Base-by-base conservation (phyloP, 2,797 vertebrate genomes). In the Oreochromis mossambicus region DNA sequence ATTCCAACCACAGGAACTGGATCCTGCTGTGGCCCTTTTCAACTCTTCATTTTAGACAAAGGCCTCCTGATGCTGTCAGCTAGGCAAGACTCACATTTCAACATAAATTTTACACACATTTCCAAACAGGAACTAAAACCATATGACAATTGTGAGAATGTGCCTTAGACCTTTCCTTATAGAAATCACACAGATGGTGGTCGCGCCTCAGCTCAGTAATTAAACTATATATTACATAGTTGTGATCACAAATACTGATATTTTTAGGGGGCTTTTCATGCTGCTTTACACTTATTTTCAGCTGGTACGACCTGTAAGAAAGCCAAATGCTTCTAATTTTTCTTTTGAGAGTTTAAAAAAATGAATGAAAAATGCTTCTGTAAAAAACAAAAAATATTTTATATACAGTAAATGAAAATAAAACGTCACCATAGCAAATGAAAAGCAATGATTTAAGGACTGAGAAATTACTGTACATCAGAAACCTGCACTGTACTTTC, bases 31-130 rank as follows among this genome's bases (percentile, higher is more conserved):
- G 81, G 78, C 26, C 79, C 61, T 38, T 77, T 78, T 73, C 52
- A 70, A 9, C 24, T 83, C 50, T 81, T 19, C 11, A 21, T 21
- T 24, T 80, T 63, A 19, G 24, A 85, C 55, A 19, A 52, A 61
- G 8, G 58, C 70, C 70, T 50, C 46, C 70, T 75, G 70, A 50
- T 50, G 46, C 26, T 50, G 46, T 75, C 70, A 50, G 15, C 17
- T 75, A n/a, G 70, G 70, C 26, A 75, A 75, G 70, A 50, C 70
- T 75, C 41, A 50, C 17, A 75, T 50, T 19, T 75, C 2, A 3
- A 75, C 63, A 83, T 63, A 86, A 61, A 77, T 50, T n/a, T 84
- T 81, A 82, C 63, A 82, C 61, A 83, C 76, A 83, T 80, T 76
- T 82, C 75, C 26, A 9, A 73, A 83, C 21, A 81, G 34, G 5